Conservation (phyloP, 2,113 vertebrate genomes). For the Thamnophis sirtalis region DNA sequence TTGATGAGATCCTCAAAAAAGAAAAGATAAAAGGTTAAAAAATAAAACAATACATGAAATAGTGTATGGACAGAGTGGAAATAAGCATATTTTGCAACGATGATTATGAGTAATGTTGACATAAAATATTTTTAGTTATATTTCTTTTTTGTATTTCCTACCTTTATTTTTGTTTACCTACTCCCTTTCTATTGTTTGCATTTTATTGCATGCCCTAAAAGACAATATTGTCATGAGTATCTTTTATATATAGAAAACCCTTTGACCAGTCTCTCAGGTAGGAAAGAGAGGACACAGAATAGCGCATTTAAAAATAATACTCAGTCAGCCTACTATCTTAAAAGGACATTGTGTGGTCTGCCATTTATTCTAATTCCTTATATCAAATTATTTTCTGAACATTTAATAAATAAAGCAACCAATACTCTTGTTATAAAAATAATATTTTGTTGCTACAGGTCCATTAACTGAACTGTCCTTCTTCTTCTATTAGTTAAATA, state of each 20-base stretch:
- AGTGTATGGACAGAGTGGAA: background rate
- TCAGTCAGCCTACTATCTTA: background rate
- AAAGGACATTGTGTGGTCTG: background rate
- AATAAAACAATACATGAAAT: background rate
- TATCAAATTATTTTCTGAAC: background rate
- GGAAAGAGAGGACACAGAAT: background rate
- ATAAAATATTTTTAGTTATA: background rate
- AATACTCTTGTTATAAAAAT: background rate
- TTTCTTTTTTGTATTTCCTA: background rate
- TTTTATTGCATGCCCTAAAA: background rate
- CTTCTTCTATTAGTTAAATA: background rate
- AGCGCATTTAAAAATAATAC: background rate
- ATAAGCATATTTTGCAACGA: background rate
- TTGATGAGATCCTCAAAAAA: background rate
- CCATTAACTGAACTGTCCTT: background rate
- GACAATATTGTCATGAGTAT: background rate
- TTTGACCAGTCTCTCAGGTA: background rate
- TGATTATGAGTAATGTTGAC: background rate
- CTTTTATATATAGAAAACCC: background rate
- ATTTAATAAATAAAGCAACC: background rate
- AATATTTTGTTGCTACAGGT: background rate
- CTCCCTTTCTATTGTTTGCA: background rate
- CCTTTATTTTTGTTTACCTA: background rate
- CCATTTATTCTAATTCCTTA: background rate
- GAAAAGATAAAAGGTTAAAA: background rate